Conservation (phyloP, 1,140 invertebrate species). For the Apolygus lucorum region DNA sequence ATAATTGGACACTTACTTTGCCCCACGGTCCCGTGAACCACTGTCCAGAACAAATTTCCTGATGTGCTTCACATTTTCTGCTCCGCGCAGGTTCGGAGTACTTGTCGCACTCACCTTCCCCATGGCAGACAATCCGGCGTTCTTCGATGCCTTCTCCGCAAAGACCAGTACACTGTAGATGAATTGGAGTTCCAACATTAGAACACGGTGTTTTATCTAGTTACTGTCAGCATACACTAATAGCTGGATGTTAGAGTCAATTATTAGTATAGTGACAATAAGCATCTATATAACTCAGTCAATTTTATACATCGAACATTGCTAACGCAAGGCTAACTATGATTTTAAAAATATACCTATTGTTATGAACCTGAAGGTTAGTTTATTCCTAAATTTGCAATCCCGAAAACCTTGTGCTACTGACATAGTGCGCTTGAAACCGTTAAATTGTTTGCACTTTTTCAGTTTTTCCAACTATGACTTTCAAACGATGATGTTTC, state of each 20-base stretch:
- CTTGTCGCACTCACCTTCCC: neutral
- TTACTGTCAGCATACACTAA: neutral
- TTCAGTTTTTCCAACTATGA: too few species aligned
- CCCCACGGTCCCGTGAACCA: constrained; percentile 3
- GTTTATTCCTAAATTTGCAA: too few species aligned
- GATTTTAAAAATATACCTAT: too few species aligned
- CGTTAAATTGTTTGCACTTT: too few species aligned
- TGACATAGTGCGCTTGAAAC: too few species aligned
- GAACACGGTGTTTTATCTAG: neutral
- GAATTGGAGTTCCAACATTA: neutral
- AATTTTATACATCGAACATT: neutral
- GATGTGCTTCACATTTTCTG: neutral
- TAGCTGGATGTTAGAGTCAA: neutral
- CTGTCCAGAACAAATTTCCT: constrained; percentile 4
- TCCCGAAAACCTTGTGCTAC: too few species aligned
- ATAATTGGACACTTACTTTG: neutral
- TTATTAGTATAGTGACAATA: neutral
- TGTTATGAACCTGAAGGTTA: too few species aligned
- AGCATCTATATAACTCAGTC: neutral
- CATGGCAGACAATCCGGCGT: neutral
- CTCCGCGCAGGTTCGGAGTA: neutral
- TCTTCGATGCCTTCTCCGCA: constrained; percentile 1
- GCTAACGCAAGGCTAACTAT: too few species aligned
- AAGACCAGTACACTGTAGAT: neutral
- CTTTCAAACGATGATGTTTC: too few species aligned